phyloP scores from a whole-genome alignment of 2,113 vertebrate species.

The Chaenogobius annularis region DNA sequence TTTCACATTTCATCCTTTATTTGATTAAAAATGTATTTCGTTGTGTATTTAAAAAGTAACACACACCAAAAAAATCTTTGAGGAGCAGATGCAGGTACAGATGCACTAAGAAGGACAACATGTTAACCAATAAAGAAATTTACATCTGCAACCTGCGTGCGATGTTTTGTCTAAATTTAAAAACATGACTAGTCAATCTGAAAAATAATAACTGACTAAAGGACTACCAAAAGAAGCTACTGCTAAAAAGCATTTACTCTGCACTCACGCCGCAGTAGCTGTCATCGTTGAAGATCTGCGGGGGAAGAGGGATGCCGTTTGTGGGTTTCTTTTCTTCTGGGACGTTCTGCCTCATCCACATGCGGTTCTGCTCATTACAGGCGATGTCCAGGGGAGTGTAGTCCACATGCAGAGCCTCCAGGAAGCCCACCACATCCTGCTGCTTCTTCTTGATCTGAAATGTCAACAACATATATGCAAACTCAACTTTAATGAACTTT shows the following conservation, averaged over 20 bases:
- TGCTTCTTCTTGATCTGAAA: constrained; percentile 98
- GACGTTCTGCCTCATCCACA: constrained; percentile 98
- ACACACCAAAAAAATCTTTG: no score
- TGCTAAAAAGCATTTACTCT: background rate
- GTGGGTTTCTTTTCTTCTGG: constrained; percentile 92
- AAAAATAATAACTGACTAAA: no score
- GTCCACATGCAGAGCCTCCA: constrained; percentile 95
- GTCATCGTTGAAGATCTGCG: constrained; percentile 97
- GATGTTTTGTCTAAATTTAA: no score
- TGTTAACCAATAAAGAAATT: no score
- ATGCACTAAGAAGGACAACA: no score
- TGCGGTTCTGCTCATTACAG: constrained; percentile 91
- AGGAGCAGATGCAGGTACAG: no score
- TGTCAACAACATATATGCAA: background rate
- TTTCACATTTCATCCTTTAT: no score
- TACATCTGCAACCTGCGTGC: no score
- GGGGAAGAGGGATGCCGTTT: constrained; percentile 93
- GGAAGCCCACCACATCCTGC: constrained; percentile 94
- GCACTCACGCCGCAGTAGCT: constrained; percentile 91
- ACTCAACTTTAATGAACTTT: background rate
- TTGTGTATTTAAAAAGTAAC: no score
- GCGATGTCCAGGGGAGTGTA: constrained; percentile 93
- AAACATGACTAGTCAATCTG: no score
- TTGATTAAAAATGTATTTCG: no score
- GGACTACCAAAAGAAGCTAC: background rate